These are phyloP conservation scores for Dryoscopus gambensis DNA, from an alignment of 2,113 vertebrate genomes.

Conservation along the genomic window DNA sequence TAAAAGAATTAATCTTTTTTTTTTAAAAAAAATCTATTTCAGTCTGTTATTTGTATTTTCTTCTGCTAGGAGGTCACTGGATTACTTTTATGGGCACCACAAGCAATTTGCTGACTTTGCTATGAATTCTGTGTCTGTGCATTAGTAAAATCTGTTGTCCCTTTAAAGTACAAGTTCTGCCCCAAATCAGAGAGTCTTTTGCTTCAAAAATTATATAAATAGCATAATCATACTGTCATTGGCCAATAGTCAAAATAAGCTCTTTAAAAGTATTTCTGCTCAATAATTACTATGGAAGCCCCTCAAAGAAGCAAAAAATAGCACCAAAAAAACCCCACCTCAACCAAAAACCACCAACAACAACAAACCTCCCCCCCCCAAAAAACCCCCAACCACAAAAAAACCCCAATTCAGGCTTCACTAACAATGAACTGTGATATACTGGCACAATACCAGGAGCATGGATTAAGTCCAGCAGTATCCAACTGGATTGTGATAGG, in stretches of 20 bases:
- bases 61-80: neutral
- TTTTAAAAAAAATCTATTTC: neutral
- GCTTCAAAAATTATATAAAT: neutral
- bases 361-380: neutral
- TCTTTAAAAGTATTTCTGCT: neutral
- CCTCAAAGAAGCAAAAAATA: neutral
- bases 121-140: neutral
- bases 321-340: neutral
- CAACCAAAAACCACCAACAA: neutral
- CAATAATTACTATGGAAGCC: neutral
- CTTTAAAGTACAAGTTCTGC: neutral
- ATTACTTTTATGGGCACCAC: neutral
- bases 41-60: neutral
- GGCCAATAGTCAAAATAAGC: neutral
- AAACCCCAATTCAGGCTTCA: neutral
- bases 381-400: neutral
- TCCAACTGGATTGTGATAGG: neutral
- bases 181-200: neutral
- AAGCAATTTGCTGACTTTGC: neutral
- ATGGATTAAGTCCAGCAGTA: neutral
- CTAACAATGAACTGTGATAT: neutral
- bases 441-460: neutral
- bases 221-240: neutral
- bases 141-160: neutral
- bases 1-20: neutral